phyloP scores from a whole-genome alignment of 2,113 vertebrate species.

The Circaetus cinerascens region DNA sequence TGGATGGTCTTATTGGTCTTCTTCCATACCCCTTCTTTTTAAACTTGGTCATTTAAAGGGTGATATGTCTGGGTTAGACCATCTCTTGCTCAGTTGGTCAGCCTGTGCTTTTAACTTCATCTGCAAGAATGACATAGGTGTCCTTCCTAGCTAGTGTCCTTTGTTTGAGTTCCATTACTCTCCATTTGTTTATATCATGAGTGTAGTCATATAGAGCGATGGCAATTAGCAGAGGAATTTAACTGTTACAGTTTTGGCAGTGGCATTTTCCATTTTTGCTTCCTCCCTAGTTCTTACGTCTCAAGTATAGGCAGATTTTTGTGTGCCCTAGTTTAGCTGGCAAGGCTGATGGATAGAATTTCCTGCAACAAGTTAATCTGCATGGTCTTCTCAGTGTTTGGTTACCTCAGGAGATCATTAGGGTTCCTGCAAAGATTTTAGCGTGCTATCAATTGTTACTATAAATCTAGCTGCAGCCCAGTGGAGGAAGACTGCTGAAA shows the following conservation, averaged over 20 bases:
- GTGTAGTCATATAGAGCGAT: not conserved
- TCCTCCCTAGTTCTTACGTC: not conserved
- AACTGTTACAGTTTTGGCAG: not conserved
- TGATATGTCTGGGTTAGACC: not conserved
- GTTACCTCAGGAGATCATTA: not conserved
- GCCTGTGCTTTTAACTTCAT: not conserved
- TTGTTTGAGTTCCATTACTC: not conserved
- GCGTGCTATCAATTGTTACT: not conserved
- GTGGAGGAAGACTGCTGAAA: not conserved
- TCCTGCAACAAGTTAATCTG: not conserved
- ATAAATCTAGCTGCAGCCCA: not conserved
- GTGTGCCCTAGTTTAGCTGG: not conserved
- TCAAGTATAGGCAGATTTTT: not conserved
- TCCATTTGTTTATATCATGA: not conserved
- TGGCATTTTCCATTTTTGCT: not conserved
- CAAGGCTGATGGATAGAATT: not conserved
- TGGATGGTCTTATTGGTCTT: not conserved
- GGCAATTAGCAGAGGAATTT: not conserved
- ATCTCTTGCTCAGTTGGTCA: not conserved
- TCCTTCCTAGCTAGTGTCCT: not conserved
- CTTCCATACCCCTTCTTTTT: not conserved
- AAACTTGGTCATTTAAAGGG: not conserved
- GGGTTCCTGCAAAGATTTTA: not conserved
- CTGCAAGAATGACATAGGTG: not conserved
- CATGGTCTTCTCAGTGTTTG: not conserved